These are phyloP conservation scores for Drosophila melanica DNA, from an alignment of 1,140 invertebrate genomes.

Conservation along the genomic window DNA sequence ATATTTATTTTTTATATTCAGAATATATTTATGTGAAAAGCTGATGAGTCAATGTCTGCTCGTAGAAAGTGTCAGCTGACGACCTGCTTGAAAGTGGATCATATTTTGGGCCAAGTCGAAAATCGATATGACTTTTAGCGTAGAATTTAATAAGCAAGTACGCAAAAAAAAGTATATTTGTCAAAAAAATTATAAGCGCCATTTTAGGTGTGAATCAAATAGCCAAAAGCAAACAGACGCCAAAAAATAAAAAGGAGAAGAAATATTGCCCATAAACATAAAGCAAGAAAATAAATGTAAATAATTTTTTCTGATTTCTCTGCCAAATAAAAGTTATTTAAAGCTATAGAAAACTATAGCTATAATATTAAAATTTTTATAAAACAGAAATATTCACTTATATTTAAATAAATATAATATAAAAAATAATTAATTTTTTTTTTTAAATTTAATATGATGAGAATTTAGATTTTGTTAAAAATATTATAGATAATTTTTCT, in stretches of 20 bases:
- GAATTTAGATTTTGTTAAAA: no score
- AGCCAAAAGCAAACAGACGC: slow-evolving; percentile 13
- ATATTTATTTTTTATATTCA: neutral
- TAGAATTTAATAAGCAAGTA: slow-evolving; percentile 24
- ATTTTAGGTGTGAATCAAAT: slow-evolving; percentile 42
- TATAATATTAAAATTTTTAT: no score
- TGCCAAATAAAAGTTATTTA: slow-evolving; percentile 1
- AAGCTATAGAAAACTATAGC: neutral
- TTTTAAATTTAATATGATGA: no score
- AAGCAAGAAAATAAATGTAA: slow-evolving; percentile 15
- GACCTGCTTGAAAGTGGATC: slow-evolving; percentile 29
- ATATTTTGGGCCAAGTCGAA: slow-evolving; percentile 24
- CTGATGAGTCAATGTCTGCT: neutral
- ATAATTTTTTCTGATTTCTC: neutral
- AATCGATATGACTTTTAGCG: slow-evolving; percentile 31
- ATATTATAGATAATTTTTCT: no score
- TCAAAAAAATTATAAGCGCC: slow-evolving; percentile 7
- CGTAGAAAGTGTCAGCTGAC: slow-evolving; percentile 29
- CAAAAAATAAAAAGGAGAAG: neutral
- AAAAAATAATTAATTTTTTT: neutral
- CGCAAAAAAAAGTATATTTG: slow-evolving; percentile 20
- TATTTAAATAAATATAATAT: neutral
- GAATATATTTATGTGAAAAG: neutral
- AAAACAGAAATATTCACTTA: neutral
- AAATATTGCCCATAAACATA: slow-evolving; percentile 14